Evolutionary conservation across 2,888 invertebrate genomes (phyloP), one percentile per base, ranked within the genome.

Genomic region (Lysandra coridon): DNA sequence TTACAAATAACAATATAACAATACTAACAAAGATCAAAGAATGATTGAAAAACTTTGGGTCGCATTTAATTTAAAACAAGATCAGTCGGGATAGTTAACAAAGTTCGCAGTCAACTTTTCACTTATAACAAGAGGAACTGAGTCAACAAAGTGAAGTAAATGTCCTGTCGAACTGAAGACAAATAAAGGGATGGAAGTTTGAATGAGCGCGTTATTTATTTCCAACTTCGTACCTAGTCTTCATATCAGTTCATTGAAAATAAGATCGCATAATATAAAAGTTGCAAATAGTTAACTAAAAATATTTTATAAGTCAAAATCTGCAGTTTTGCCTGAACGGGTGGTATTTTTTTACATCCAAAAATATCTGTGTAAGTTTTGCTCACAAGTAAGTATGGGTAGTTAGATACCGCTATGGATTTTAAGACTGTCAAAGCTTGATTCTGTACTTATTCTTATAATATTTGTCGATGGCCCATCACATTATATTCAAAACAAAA

Each of bases 121-220:
- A 76, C 76, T 76, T 76, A 76, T 76, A 76, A 76, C 76, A 76
- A 76, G 76, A 76, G 76, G 76, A 76, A 76, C 57, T 57, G 76
- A 76, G 33, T 76, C 76, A 76, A 76, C 76, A 76, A 76, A 76
- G 76, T 76, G 57, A 76, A 76, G 76, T 76, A 76, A 76, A 76
- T 76, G 76, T 76, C 76, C 76, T 76, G 76, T 76, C 76, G 76
- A 76, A 76, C 76, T 57, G 57, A 57, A 76, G 76, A 76, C 76
- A 76, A 76, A 76, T 76, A 76, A 53, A 76, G 76, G 76, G 76
- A 76, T 76, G 75, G 53, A 76, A 76, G 57, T 76, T 76, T 76
- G 76, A 76, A 76, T 76, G 76, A 76, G 76, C 76, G 76, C 76
- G 76, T 76, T 76, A 76, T 76, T 76, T 76, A 76, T 76, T 76